Evolutionary conservation across 2,797 vertebrate species (phyloP).

Genomic region (Carapus acus): DNA sequence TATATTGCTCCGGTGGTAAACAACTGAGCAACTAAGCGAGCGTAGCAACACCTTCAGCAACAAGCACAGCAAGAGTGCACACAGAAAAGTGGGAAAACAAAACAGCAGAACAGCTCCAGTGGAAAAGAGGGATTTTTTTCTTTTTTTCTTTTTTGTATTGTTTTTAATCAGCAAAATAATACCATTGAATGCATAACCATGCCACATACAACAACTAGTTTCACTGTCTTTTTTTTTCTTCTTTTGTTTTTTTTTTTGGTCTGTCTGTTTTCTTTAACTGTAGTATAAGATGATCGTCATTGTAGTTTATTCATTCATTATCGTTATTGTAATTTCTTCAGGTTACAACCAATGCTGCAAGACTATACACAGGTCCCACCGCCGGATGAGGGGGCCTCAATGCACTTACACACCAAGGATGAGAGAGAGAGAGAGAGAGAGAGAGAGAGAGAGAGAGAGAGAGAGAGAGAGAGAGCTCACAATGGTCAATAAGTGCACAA

Average conservation of each 20-base stretch:
- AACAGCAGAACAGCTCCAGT: constrained; percentile 82
- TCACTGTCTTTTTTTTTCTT: constrained; percentile 73
- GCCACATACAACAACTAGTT: constrained; percentile 92
- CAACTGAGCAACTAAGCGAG: constrained; percentile 67
- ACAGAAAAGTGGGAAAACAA: constrained; percentile 57
- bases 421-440: constrained; percentile 46
- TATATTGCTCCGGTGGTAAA: constrained; percentile 66
- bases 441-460: constrained; percentile 45
- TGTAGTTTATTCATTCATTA: constrained; percentile 61
- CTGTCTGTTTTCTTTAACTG: too few relatives aligned
- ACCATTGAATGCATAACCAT: constrained; percentile 97
- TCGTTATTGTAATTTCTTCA: constrained; percentile 72
- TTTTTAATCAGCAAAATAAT: constrained; percentile 80
- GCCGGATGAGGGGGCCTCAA: constrained; percentile 82
- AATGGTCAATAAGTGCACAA: constrained; percentile 93
- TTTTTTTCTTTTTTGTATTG: constrained; percentile 55
- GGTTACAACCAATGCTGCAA: constrained; percentile 87
- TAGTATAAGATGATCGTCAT: constrained; percentile 77
- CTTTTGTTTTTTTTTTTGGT: too few relatives aligned
- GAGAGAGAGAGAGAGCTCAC: constrained; percentile 70
- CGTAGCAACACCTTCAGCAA: constrained; percentile 87
- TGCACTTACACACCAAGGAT: constrained; percentile 90
- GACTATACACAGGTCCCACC: constrained; percentile 83
- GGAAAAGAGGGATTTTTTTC: constrained; percentile 66
- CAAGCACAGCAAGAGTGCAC: constrained; percentile 86